Evolutionary conservation across 1,140 invertebrate species (phyloP).

Genomic region (Bombyx mandarina): DNA sequence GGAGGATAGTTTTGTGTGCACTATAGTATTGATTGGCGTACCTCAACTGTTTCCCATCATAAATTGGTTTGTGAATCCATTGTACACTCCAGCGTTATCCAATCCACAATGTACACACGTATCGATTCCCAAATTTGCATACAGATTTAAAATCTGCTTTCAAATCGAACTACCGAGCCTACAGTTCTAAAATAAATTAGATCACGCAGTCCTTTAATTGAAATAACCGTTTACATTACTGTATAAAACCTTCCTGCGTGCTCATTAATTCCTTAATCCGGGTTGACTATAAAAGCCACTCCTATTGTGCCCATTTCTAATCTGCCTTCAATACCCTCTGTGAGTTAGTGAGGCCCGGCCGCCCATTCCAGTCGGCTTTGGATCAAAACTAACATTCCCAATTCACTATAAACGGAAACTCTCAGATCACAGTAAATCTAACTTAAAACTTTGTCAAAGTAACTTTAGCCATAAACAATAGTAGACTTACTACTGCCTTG

Average conservation of each 20-base stretch:
- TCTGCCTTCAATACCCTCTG: constrained; percentile 11
- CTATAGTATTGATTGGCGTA: too few relatives aligned
- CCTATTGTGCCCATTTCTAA: constrained; percentile 14
- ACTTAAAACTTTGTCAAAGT: constrained; percentile 9
- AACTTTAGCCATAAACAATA: constrained; percentile 19
- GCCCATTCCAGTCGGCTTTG: constrained; percentile 3
- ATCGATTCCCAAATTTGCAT: too few relatives aligned
- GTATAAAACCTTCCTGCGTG: neutral
- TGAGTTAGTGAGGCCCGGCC: constrained; percentile 8
- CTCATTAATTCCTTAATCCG: constrained; percentile 17
- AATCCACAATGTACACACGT: too few relatives aligned
- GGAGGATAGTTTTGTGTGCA: too few relatives aligned
- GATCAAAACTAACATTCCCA: constrained; percentile 10
- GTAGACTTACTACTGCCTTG: constrained; percentile 3
- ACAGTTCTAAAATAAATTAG: too few relatives aligned
- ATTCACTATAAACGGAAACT: constrained; percentile 12
- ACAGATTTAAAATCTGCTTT: too few relatives aligned
- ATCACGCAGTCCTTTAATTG: too few relatives aligned
- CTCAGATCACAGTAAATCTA: constrained; percentile 16
- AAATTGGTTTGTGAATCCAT: too few relatives aligned
- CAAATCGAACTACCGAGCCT: too few relatives aligned
- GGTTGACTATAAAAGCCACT: constrained; percentile 17
- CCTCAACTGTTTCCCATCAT: too few relatives aligned
- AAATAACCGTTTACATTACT: too few relatives aligned
- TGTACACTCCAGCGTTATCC: too few relatives aligned